A percentile compares a stretch with the other conserved stretches of the same genome.
Evolutionary conservation across 1,140 invertebrate species (phyloP).

Genomic region (Heliconius congener): DNA sequence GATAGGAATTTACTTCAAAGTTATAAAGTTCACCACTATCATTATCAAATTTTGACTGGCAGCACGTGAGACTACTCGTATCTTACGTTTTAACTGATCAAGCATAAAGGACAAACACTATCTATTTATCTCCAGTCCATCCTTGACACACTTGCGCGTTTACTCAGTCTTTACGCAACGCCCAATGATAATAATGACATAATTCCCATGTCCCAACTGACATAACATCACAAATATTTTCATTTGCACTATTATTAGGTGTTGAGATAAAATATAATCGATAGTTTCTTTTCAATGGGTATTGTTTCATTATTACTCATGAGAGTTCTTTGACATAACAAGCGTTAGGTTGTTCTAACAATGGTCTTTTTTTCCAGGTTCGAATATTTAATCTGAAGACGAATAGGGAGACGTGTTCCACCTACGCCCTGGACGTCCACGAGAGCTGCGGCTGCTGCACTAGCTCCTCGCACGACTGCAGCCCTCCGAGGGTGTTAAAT

Average conservation of each 20-base stretch:
- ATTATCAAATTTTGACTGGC: background rate
- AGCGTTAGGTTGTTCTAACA: background rate
- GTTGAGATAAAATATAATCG: slow-evolving; percentile 25
- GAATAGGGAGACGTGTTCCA: slow-evolving; percentile 63
- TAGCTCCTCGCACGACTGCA: slow-evolving; percentile 49
- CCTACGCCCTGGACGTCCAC: slow-evolving; percentile 63
- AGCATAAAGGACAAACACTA: slow-evolving; percentile 25
- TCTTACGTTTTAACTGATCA: slow-evolving; percentile 15
- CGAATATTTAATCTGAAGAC: slow-evolving; percentile 68
- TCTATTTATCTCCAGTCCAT: slow-evolving; percentile 55
- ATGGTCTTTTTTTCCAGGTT: slow-evolving; percentile 46
- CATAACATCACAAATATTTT: slow-evolving; percentile 24
- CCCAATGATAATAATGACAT: slow-evolving; percentile 63
- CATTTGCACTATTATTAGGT: slow-evolving; percentile 20
- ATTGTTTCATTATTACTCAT: slow-evolving; percentile 16
- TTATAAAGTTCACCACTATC: background rate
- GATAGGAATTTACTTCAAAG: background rate
- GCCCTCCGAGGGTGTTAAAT: slow-evolving; percentile 59
- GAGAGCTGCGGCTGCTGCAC: slow-evolving; percentile 63
- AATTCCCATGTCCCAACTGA: slow-evolving; percentile 30
- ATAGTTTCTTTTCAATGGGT: slow-evolving; percentile 2
- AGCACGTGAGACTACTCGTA: background rate
- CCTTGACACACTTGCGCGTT: slow-evolving; percentile 65
- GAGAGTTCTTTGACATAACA: background rate
- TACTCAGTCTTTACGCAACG: slow-evolving; percentile 49